phyloP scores from a whole-genome alignment of 2,888 invertebrate genomes.

The Spisula solida region DNA sequence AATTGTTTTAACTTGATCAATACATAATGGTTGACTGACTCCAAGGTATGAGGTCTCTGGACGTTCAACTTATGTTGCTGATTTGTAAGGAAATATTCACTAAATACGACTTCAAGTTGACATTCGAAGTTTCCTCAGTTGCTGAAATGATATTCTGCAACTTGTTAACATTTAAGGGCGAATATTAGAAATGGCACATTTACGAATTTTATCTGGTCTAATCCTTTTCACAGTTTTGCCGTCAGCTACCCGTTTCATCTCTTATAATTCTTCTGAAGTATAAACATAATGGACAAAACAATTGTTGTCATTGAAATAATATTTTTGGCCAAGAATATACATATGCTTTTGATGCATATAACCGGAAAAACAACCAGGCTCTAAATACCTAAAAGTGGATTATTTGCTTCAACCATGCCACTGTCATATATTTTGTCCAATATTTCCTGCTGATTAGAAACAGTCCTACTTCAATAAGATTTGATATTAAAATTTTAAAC shows the following conservation, averaged over 20 bases:
- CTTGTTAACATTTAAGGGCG: not conserved
- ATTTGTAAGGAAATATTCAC: not conserved
- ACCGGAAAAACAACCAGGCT: not conserved
- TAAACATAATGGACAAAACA: conserved; percentile 8
- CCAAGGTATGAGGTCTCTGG: not conserved
- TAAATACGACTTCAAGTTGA: not conserved
- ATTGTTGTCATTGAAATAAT: not conserved
- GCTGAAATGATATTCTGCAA: not conserved
- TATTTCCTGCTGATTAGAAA: not conserved
- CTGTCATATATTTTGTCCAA: not conserved
- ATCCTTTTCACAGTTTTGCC: not conserved
- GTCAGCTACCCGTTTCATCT: not conserved
- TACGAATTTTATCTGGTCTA: conserved; percentile 20
- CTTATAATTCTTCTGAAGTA: conserved; percentile 1
- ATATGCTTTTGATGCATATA: conserved; percentile 6
- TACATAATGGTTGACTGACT: not conserved
- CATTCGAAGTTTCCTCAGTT: not conserved
- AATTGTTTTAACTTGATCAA: not conserved
- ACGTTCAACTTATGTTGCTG: not conserved
- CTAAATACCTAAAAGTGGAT: not conserved
- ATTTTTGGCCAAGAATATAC: not conserved
- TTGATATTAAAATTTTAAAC: not conserved
- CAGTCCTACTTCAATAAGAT: not conserved
- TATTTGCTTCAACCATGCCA: not conserved
- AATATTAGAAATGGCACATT: not conserved